Base-by-base conservation (phyloP, 1,140 invertebrate species). In the Lordiphosa stackelbergi region DNA sequence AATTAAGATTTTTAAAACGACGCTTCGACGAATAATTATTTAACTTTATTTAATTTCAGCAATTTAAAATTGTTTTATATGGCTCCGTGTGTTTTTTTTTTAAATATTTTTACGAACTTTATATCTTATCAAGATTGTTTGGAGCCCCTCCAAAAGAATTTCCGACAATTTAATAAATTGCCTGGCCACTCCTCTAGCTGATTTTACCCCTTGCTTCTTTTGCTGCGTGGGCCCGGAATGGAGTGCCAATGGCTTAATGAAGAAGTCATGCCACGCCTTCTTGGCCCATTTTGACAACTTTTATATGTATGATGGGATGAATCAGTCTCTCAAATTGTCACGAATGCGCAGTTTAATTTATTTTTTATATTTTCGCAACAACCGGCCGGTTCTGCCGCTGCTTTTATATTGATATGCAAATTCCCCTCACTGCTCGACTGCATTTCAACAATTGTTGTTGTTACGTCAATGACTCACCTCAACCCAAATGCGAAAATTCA, bases 141-240 rank as follows among this genome's bases (percentile, higher is more conserved):
- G 7, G 42, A 13, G n/a, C 4, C 45, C 34, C 6, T 62, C 40
- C 40, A 4, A 6, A n/a, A n/a, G 22, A 16, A 35, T 54, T 13
- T 54, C 43, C 60, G 65, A 37, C 56, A 69, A 60, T 69, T 69
- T 69, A 47, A 61, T 62, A 69, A 69, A 69, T 69, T 68, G 43
- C 57, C 34, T 41, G 53, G 57, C 43, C 65, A 69, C 66, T 47
- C 66, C 66, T 53, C 8, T 13, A 38, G 22, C 31, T 34, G 11
- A 46, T 34, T 46, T 45, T 28, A 43, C 19, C 9, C 38, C 37
- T 49, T 22, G 37, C 42, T 49, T 46, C 49, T 37, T 35, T 52
- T 16, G 46, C 16, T 57, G 66, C 58, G 66, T 69, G 57, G 66
- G 66, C 31, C 34, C 16, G 38, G 34, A 51, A 51, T 51, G 10